These are phyloP conservation scores for Callitettix versicolor DNA, from an alignment of 1,140 invertebrate species.

Conservation along the genomic window DNA sequence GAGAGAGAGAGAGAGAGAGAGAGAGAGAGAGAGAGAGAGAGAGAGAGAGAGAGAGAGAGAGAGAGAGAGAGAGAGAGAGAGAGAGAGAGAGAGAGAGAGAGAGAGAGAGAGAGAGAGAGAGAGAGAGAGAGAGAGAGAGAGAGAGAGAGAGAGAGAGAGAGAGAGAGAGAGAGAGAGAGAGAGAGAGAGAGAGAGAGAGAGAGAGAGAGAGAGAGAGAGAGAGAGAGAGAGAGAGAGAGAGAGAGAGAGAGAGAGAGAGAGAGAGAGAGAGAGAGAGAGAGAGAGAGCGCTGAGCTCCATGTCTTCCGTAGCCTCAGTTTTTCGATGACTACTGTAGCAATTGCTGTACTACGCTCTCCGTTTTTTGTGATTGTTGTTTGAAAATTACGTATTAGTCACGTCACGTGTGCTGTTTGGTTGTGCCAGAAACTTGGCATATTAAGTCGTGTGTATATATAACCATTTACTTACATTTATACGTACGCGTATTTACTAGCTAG, in stretches of 20 bases:
- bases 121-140: slow-evolving; percentile 8
- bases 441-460: too few relatives aligned
- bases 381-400: too few relatives aligned
- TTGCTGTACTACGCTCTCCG: too few relatives aligned
- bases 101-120: neutral
- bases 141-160: slow-evolving; percentile 11
- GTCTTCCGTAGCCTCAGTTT: too few relatives aligned
- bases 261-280: slow-evolving; percentile 12
- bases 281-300: too few relatives aligned
- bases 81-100: neutral
- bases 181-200: slow-evolving; percentile 12
- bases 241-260: slow-evolving; percentile 12
- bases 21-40: slow-evolving; percentile 10
- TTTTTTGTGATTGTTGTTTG: too few relatives aligned
- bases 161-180: slow-evolving; percentile 12
- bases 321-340: too few relatives aligned
- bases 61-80: neutral
- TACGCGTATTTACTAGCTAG: too few relatives aligned
- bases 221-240: slow-evolving; percentile 12
- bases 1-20: slow-evolving; percentile 14
- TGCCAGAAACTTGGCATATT: too few relatives aligned
- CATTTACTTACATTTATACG: too few relatives aligned
- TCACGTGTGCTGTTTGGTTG: too few relatives aligned
- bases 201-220: slow-evolving; percentile 11
- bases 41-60: neutral